These are phyloP conservation scores for Cotesia chilonis DNA, from an alignment of 1,140 invertebrate species.

Conservation along the genomic window DNA sequence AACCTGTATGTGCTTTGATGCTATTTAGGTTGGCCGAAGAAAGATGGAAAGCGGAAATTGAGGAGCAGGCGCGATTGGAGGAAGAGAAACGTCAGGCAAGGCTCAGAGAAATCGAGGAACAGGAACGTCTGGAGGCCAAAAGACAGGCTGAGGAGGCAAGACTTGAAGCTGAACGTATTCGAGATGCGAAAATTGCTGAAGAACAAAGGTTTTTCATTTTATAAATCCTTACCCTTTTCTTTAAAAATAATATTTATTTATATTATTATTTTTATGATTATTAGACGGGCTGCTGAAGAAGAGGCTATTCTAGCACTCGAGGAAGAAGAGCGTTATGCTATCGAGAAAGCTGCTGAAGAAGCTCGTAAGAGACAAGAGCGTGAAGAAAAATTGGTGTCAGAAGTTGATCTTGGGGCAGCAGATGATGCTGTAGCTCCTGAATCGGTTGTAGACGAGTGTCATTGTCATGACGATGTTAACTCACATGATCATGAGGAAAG, in stretches of 20 bases:
- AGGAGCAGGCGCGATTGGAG: conserved; percentile 53
- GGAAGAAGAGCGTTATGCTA: conserved; percentile 45
- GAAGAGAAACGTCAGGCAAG: conserved; percentile 53
- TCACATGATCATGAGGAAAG: conserved; percentile 55
- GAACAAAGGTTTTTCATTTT: conserved; percentile 42
- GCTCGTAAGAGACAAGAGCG: conserved; percentile 49
- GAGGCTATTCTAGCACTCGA: conserved; percentile 34
- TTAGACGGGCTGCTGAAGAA: conserved; percentile 38
- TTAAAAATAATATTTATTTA: no score
- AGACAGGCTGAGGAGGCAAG: conserved; percentile 55
- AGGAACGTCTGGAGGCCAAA: conserved; percentile 55
- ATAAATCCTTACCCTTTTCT: not conserved
- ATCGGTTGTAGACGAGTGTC: conserved; percentile 40
- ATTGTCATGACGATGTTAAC: conserved; percentile 38
- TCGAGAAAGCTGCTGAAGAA: conserved; percentile 39
- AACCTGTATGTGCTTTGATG: conserved; percentile 34
- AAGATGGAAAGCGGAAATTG: conserved; percentile 49
- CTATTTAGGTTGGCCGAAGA: conserved; percentile 44
- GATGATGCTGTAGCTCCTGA: conserved; percentile 31
- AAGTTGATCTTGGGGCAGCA: conserved; percentile 25
- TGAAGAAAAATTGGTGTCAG: conserved; percentile 51
- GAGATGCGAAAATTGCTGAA: conserved; percentile 48
- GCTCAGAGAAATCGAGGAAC: conserved; percentile 56
- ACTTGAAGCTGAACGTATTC: conserved; percentile 49
- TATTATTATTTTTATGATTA: not conserved